Evolutionary conservation across 1,140 invertebrate genomes (phyloP).

Genomic region (Glossosoma conforme): DNA sequence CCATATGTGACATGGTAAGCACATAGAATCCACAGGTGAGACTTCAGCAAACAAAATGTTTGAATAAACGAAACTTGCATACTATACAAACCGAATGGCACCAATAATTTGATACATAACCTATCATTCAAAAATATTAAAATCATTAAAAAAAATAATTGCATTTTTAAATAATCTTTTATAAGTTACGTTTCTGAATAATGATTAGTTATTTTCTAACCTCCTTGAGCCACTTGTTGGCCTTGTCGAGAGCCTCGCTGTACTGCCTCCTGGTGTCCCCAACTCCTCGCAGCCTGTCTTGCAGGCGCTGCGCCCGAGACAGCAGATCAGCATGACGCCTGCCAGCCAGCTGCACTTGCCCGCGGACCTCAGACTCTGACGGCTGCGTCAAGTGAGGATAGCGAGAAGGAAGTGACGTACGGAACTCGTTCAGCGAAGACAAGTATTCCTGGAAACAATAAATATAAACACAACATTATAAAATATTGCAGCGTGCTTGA

Average conservation of each 20-base stretch:
- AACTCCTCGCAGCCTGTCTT: conserved; percentile 71
- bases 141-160: no score
- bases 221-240: conserved; percentile 76
- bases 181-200: no score
- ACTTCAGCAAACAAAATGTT: no score
- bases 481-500: neutral
- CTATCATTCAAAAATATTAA: no score
- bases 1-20: no score
- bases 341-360: conserved; percentile 65
- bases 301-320: conserved; percentile 72
- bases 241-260: conserved; percentile 76
- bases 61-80: no score
- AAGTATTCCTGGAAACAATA: conserved; percentile 62
- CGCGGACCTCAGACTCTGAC: conserved; percentile 61
- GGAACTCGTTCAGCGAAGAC: conserved; percentile 75
- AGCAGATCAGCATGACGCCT: conserved; percentile 72
- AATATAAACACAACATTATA: conserved; percentile 11
- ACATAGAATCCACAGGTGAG: no score
- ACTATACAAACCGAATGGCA: no score
- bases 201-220: conserved; percentile 32
- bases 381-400: conserved; percentile 69
- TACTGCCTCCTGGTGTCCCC: conserved; percentile 77
- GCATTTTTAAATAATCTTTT: no score
- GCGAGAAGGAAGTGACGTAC: conserved; percentile 73
- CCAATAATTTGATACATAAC: no score